phyloP scores from a whole-genome alignment of 2,888 invertebrate genomes.

The Parnassius orleans region DNA sequence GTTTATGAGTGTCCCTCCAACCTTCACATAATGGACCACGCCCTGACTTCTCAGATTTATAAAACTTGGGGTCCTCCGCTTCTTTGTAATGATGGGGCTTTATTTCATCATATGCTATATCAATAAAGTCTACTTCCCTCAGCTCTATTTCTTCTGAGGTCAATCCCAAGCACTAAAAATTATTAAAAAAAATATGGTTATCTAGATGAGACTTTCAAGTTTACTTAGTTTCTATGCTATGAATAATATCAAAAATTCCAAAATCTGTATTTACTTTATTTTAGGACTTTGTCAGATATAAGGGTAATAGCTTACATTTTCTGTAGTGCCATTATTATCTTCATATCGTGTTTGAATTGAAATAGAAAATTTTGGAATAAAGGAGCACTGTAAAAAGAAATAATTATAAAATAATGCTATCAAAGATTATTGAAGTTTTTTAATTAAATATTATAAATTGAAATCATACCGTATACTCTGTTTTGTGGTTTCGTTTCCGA shows the following conservation, averaged over 20 bases:
- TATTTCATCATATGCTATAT: slow-evolving; percentile 94
- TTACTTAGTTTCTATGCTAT: too few species aligned
- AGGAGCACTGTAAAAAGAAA: slow-evolving; percentile 88
- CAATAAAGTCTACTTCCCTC: slow-evolving; percentile 89
- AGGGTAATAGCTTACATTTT: slow-evolving; percentile 85
- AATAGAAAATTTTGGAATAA: slow-evolving; percentile 91
- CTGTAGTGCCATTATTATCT: slow-evolving; percentile 91
- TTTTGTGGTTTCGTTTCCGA: slow-evolving; percentile 35
- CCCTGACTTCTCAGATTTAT: slow-evolving; percentile 89
- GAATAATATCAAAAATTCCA: too few species aligned
- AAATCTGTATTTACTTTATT: neutral
- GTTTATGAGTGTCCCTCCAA: slow-evolving; percentile 87
- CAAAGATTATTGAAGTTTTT: neutral
- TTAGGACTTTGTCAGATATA: neutral
- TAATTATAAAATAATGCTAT: slow-evolving; percentile 43
- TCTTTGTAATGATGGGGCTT: slow-evolving; percentile 93
- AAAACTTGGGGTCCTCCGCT: slow-evolving; percentile 92
- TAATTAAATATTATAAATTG: slow-evolving; percentile 4
- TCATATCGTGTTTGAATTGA: slow-evolving; percentile 94
- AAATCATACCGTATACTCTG: slow-evolving; percentile 88
- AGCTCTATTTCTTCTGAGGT: slow-evolving; percentile 86
- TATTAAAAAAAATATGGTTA: neutral
- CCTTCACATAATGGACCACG: slow-evolving; percentile 92
- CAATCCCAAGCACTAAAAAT: slow-evolving; percentile 86
- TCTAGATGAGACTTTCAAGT: too few species aligned